These are phyloP conservation scores for Bradysia coprophila DNA, from an alignment of 1,140 invertebrate species.

Conservation along the genomic window DNA sequence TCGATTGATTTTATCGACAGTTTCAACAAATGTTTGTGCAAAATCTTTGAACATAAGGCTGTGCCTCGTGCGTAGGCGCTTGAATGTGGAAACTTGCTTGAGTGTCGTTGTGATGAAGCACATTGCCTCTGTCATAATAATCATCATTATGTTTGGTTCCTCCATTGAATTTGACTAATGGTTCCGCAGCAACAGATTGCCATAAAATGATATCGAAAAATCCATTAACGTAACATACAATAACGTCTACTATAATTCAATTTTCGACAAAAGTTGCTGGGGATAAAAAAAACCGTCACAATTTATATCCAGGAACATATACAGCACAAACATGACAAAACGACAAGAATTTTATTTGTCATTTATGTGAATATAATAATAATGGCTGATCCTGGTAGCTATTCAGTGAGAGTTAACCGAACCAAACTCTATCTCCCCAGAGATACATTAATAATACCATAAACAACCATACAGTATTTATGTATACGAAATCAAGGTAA, in stretches of 20 bases:
- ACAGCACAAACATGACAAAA: not conserved
- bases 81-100: too few species aligned
- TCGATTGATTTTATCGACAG: too few species aligned
- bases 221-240: not conserved
- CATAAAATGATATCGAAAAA: not conserved
- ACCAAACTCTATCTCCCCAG: not conserved
- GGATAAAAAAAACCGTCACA: not conserved
- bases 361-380: not conserved
- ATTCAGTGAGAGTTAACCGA: too few species aligned
- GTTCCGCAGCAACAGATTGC: not conserved
- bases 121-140: too few species aligned
- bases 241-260: not conserved
- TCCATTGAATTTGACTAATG: not conserved
- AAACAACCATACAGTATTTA: not conserved
- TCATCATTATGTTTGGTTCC: too few species aligned
- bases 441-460: not conserved
- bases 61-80: too few species aligned
- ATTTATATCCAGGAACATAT: not conserved
- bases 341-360: not conserved
- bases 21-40: too few species aligned
- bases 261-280: not conserved
- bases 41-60: too few species aligned
- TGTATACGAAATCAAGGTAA: not conserved
- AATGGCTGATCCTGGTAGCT: too few species aligned
- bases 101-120: too few species aligned